A percentile compares a stretch with the other conserved stretches of the same genome.
phyloP scores from a whole-genome alignment of 1,140 invertebrate species.

The Leptopilina boulardi region DNA sequence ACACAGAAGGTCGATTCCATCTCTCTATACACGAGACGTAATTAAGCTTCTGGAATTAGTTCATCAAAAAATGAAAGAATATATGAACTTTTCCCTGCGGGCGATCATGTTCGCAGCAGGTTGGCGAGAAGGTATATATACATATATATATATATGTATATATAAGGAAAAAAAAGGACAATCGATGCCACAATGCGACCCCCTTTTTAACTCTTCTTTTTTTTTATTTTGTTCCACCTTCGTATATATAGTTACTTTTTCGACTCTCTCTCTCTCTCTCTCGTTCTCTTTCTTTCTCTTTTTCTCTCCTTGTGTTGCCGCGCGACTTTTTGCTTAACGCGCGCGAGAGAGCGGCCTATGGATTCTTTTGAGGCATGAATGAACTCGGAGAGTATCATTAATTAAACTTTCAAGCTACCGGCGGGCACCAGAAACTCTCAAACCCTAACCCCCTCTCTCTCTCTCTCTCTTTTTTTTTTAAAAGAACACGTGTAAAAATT shows the following conservation, averaged over 20 bases:
- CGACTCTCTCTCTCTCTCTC: not conserved
- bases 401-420: conserved; percentile 50
- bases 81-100: conserved; percentile 27
- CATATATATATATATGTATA: too few species aligned
- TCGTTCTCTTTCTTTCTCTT: too few species aligned
- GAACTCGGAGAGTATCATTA: conserved; percentile 49
- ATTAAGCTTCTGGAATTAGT: conserved; percentile 65
- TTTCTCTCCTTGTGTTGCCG: conserved; percentile 36
- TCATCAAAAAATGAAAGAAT: conserved; percentile 22
- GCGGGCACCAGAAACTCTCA: not conserved
- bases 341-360: conserved; percentile 33
- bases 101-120: conserved; percentile 30
- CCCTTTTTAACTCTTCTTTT: not conserved
- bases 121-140: not conserved
- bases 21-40: conserved; percentile 55
- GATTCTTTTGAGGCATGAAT: conserved; percentile 55
- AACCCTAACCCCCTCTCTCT: too few species aligned
- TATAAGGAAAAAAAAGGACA: not conserved
- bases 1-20: conserved; percentile 25
- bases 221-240: not conserved
- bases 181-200: conserved; percentile 25
- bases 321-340: conserved; percentile 43
- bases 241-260: not conserved
- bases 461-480: too few species aligned
- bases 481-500: not conserved